A percentile compares a stretch with the other conserved stretches of the same genome.
Evolutionary conservation across 2,888 invertebrate genomes (phyloP).

Genomic region (Parascotia fuliginaria): DNA sequence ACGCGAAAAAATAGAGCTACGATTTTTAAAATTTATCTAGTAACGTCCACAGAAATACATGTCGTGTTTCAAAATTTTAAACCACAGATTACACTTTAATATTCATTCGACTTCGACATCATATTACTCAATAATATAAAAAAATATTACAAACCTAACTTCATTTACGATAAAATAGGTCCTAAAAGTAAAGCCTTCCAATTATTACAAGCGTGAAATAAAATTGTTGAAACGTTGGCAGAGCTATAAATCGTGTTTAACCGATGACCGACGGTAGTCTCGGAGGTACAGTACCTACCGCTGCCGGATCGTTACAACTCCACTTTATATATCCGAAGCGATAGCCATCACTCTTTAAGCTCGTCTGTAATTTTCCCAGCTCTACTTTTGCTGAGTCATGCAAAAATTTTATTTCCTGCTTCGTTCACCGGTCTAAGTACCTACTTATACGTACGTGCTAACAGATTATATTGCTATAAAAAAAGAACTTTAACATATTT

Average conservation of each 20-base stretch:
- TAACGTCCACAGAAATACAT: too few relatives aligned
- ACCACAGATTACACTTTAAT: too few relatives aligned
- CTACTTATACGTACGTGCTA: background rate
- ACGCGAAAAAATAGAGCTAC: too few relatives aligned
- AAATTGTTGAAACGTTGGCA: constrained; percentile 25
- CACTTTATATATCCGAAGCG: constrained; percentile 22
- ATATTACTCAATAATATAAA: too few relatives aligned
- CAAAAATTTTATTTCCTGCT: constrained; percentile 42
- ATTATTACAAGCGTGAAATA: constrained; percentile 20
- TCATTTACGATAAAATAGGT: background rate
- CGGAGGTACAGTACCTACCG: too few relatives aligned
- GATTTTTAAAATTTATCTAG: too few relatives aligned
- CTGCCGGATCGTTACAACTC: constrained; percentile 30
- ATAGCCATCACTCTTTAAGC: constrained; percentile 24
- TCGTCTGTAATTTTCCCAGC: constrained; percentile 30
- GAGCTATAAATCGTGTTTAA: constrained; percentile 31
- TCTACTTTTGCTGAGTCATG: constrained; percentile 34
- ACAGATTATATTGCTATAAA: background rate
- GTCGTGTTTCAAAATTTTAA: too few relatives aligned
- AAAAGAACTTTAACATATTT: background rate
- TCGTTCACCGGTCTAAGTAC: constrained; percentile 7
- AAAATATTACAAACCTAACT: too few relatives aligned
- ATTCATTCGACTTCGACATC: too few relatives aligned
- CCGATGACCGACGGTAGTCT: too few relatives aligned
- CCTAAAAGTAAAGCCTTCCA: constrained; percentile 7